Percentiles rank a stretch among this genome's conserved stretches.
Conservation (phyloP, 2,113 vertebrate genomes). For the Laticauda laticaudata region DNA sequence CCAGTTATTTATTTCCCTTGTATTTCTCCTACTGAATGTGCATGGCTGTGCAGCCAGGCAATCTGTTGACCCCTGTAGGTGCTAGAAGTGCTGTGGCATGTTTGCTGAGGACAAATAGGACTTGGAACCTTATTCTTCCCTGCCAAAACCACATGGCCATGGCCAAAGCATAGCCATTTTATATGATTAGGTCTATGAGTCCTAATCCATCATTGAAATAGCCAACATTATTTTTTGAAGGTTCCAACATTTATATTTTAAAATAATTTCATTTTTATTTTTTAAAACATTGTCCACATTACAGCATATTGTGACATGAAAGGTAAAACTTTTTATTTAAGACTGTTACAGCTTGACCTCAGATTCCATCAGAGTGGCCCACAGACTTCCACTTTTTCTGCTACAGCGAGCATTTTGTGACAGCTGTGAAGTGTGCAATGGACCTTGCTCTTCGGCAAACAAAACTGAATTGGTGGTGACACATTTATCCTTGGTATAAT, state of each 20-base stretch:
- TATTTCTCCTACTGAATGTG: background rate
- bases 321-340: slow-evolving; percentile 20
- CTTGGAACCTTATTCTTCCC: background rate
- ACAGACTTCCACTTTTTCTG: background rate
- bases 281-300: background rate
- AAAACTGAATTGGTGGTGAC: slow-evolving; percentile 16
- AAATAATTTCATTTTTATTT: background rate
- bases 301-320: background rate
- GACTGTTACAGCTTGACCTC: slow-evolving; percentile 24
- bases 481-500: background rate
- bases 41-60: background rate
- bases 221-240: background rate
- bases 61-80: background rate
- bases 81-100: background rate
- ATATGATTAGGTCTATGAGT: background rate
- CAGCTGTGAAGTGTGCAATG: slow-evolving; percentile 12
- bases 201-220: background rate
- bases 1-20: background rate
- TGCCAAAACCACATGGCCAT: background rate
- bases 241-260: background rate
- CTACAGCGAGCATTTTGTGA: slow-evolving; percentile 10
- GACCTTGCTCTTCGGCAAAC: slow-evolving; percentile 46
- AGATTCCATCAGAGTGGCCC: slow-evolving; percentile 6
- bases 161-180: background rate
- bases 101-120: background rate